Percentiles rank a stretch among this genome's conserved stretches.
Evolutionary conservation across 64 coral and sea anemone genomes (phyloP).

Genomic region (Acropora tenuis): DNA sequence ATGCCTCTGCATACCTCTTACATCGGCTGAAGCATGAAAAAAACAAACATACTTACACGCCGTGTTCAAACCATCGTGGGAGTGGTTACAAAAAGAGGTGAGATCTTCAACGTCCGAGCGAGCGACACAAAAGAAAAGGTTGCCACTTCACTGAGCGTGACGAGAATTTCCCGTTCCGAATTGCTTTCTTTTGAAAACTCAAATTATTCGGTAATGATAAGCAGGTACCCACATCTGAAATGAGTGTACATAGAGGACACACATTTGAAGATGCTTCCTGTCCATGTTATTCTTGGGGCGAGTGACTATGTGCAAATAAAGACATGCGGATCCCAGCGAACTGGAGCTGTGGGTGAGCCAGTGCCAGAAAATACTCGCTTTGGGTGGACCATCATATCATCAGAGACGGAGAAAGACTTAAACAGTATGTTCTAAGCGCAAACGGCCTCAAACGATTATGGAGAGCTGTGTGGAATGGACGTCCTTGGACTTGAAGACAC

Average conservation of each 20-base stretch:
- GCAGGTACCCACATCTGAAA: slow-evolving; percentile 30
- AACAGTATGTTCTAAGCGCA: neutral
- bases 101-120: slow-evolving; percentile 16
- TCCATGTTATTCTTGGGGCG: slow-evolving; percentile 34
- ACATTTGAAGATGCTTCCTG: slow-evolving; percentile 9
- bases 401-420: slow-evolving; percentile 25
- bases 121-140: slow-evolving; percentile 32
- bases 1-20: slow-evolving; percentile 36
- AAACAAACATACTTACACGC: neutral
- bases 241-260: slow-evolving; percentile 10
- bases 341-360: slow-evolving; percentile 40
- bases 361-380: slow-evolving; percentile 42
- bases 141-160: slow-evolving; percentile 29
- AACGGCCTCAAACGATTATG: slow-evolving; percentile 41
- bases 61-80: slow-evolving; percentile 47
- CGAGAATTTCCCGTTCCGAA: slow-evolving; percentile 19
- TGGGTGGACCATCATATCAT: slow-evolving; percentile 62
- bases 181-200: slow-evolving; percentile 14
- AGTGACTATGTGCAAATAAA: slow-evolving; percentile 35
- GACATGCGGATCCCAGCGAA: slow-evolving; percentile 16
- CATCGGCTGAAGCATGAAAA: neutral
- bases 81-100: slow-evolving; percentile 5
- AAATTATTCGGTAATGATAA: slow-evolving; percentile 24
- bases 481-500: slow-evolving; percentile 62
- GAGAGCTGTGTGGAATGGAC: slow-evolving; percentile 54